These are phyloP conservation scores for Neosilurus hyrtlii DNA, from an alignment of 2,797 vertebrate species.

Conservation along the genomic window DNA sequence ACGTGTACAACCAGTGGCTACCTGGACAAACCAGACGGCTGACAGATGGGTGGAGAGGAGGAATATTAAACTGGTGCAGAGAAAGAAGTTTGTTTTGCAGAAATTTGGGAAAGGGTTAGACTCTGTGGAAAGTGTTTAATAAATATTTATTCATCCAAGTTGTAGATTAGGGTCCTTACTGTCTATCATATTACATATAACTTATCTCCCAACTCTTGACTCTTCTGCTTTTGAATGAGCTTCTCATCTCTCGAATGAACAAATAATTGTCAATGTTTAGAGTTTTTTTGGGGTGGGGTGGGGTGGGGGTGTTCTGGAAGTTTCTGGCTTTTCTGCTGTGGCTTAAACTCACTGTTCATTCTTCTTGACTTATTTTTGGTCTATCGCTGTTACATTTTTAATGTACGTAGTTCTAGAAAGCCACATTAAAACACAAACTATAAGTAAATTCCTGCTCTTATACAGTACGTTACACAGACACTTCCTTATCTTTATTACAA, in stretches of 20 bases:
- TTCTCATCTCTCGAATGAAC: conserved; percentile 26
- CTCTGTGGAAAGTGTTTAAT: conserved; percentile 53
- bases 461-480: conserved; percentile 14
- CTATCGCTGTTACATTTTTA: conserved; percentile 59
- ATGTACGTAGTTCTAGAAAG: conserved; percentile 47
- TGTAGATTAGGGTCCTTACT: conserved; percentile 47
- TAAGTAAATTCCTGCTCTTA: conserved; percentile 15
- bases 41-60: conserved; percentile 1
- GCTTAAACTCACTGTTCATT: conserved; percentile 26
- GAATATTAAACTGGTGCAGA: conserved; percentile 23
- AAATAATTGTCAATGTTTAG: conserved; percentile 12
- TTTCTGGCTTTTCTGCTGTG: conserved; percentile 37
- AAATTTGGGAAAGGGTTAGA: conserved; percentile 44
- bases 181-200: conserved; percentile 46
- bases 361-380: conserved; percentile 45
- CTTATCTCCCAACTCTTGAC: conserved; percentile 31
- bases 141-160: conserved; percentile 59
- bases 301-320: conserved; percentile 23
- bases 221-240: conserved; percentile 31
- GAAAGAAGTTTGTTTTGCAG: conserved; percentile 27
- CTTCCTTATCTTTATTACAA: conserved; percentile 11
- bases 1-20: neutral
- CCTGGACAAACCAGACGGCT: neutral
- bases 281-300: neutral
- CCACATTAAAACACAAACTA: conserved; percentile 33